Conservation (phyloP, 1,140 invertebrate genomes). For the Zophobas morio region DNA sequence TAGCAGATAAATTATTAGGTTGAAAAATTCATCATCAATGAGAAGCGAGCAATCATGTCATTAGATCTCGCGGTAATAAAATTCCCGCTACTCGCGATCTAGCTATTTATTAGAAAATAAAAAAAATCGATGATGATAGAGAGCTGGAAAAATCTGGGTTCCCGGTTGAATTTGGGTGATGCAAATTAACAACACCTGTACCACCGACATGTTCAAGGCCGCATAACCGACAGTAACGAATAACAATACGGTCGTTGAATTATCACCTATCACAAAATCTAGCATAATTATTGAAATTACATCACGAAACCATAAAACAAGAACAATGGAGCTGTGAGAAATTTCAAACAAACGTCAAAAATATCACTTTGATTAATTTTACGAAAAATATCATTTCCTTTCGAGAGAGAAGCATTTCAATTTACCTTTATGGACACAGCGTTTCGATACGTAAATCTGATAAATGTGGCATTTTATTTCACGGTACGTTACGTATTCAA, state of each 20-base stretch:
- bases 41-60: constrained; percentile 13
- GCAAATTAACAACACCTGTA: not conserved
- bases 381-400: no score
- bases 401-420: no score
- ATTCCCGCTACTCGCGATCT: constrained; percentile 28
- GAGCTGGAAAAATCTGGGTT: not conserved
- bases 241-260: not conserved
- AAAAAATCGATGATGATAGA: constrained; percentile 16
- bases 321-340: no score
- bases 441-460: constrained; percentile 12
- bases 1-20: constrained; percentile 34
- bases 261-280: no score
- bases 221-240: not conserved
- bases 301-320: no score
- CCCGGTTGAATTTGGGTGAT: not conserved
- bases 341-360: no score
- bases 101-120: constrained; percentile 17
- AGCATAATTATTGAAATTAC: no score
- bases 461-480: constrained; percentile 28
- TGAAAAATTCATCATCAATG: constrained; percentile 11
- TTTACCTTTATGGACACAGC: not conserved
- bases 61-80: constrained; percentile 35
- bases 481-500: constrained; percentile 17
- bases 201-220: not conserved
- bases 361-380: no score